phyloP scores from a whole-genome alignment of 2,113 vertebrate species.

The Serinus canaria region DNA sequence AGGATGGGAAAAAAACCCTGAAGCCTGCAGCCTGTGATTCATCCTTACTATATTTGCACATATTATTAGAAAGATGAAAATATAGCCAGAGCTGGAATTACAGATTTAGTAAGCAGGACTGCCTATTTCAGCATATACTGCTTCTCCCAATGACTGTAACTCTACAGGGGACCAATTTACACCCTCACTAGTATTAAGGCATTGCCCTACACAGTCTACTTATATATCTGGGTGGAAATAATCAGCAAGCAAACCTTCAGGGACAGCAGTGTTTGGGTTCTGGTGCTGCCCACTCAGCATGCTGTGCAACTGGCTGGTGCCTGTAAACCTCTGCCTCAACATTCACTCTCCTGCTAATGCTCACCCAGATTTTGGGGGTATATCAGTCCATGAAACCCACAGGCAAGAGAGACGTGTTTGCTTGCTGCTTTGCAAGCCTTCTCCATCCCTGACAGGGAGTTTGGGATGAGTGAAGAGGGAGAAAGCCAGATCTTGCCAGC shows the following conservation, averaged over 20 bases:
- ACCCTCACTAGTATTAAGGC: not conserved
- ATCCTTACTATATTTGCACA: slow-evolving; percentile 60
- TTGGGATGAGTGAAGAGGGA: not conserved
- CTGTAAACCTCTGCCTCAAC: not conserved
- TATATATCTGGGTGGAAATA: not conserved
- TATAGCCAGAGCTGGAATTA: slow-evolving; percentile 45
- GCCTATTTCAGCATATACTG: slow-evolving; percentile 35
- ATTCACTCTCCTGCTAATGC: not conserved
- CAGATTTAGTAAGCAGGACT: slow-evolving; percentile 55
- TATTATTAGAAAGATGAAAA: slow-evolving; percentile 67
- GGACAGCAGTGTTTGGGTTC: not conserved
- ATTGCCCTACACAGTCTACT: not conserved
- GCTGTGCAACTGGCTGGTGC: not conserved
- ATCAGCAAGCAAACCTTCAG: not conserved
- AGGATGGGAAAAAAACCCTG: not conserved
- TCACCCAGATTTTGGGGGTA: not conserved
- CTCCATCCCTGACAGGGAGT: not conserved
- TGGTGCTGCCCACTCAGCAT: not conserved
- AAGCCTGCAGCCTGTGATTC: slow-evolving; percentile 53
- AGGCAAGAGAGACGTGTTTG: not conserved
- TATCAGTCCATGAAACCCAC: not conserved
- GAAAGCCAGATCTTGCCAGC: not conserved
- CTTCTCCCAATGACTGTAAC: not conserved
- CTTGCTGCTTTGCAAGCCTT: not conserved
- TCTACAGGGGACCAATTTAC: not conserved